Base-by-base conservation (phyloP, 2,113 vertebrate genomes). In the Dasyprocta punctata region DNA sequence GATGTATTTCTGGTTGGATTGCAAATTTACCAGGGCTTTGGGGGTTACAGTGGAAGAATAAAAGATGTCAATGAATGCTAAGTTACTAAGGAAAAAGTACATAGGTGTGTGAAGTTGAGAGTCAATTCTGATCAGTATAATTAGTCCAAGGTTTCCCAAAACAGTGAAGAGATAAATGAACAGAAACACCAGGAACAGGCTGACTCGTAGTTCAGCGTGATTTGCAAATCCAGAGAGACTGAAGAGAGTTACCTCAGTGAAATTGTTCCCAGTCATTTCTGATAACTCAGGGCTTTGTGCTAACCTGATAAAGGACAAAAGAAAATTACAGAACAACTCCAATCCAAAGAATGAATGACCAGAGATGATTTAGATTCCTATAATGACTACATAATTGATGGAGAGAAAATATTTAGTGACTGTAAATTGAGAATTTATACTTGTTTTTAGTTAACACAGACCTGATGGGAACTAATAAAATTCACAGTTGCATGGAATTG, bases 51-150 rank as follows among this genome's bases (percentile, higher is more conserved):
- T 93, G 33, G 92, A 97, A 44, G 90, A 97, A 90, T 97, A 96
- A 82, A 84, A 61, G 89, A 97, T 75, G 78, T 97, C 96, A 80
- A 94, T 95, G 58, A 89, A 69, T 0, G 97, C 87, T 71, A 97
- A 87, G 65, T 97, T 82, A 26, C 95, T 96, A 17, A 97, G 87
- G n/a, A 95, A 95, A 86, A 96, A n/a, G n/a, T n/a, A n/a, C n/a
- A n/a, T n/a, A n/a, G n/a, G n/a, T n/a, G n/a, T n/a, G n/a, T n/a
- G n/a, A n/a, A n/a, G n/a, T n/a, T n/a, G n/a, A n/a, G n/a, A n/a
- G n/a, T n/a, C n/a, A n/a, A n/a, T n/a, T n/a, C n/a, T n/a, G n/a
- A n/a, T n/a, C n/a, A n/a, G n/a, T n/a, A n/a, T n/a, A n/a, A n/a
- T n/a, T n/a, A n/a, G n/a, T n/a, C n/a, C n/a, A n/a, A n/a, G n/a